Evolutionary conservation across 2,113 vertebrate species (phyloP).

Genomic region (Chloropsis hardwickii): DNA sequence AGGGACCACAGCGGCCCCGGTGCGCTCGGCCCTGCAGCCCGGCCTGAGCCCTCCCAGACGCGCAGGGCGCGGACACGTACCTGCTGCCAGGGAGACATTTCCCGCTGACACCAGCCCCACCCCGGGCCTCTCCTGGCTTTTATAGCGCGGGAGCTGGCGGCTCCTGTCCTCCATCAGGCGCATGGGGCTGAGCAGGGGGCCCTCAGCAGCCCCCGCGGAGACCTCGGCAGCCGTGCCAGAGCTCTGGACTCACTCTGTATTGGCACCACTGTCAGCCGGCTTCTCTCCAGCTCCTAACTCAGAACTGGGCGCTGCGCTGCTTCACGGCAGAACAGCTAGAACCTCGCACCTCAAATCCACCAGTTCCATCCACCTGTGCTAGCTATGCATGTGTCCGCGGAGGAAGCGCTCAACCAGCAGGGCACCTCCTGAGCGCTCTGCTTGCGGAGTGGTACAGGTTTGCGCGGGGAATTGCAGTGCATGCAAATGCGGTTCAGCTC

Average conservation of each 20-base stretch:
- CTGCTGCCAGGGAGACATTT: background rate
- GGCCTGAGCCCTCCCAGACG: background rate
- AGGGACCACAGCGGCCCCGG: background rate
- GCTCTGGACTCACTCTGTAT: background rate
- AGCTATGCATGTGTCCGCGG: fast-evolving
- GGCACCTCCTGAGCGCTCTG: background rate
- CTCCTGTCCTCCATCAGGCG: background rate
- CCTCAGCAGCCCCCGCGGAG: background rate
- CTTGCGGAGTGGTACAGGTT: background rate
- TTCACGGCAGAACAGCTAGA: background rate
- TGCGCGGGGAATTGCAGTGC: background rate
- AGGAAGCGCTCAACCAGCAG: background rate
- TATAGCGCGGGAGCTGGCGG: background rate
- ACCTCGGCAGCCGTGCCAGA: background rate
- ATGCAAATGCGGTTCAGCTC: background rate
- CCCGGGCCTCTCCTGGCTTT: background rate
- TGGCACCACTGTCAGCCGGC: background rate
- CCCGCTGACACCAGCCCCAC: background rate
- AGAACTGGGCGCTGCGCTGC: background rate
- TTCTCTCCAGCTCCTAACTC: background rate
- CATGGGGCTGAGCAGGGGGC: background rate
- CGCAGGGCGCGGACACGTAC: background rate
- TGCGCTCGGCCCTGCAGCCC: background rate
- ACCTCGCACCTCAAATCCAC: background rate
- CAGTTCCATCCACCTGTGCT: background rate